Percentiles rank a stretch among this genome's conserved stretches.
Conservation (phyloP, 2,888 invertebrate species). For the Phyto melanocephala region DNA sequence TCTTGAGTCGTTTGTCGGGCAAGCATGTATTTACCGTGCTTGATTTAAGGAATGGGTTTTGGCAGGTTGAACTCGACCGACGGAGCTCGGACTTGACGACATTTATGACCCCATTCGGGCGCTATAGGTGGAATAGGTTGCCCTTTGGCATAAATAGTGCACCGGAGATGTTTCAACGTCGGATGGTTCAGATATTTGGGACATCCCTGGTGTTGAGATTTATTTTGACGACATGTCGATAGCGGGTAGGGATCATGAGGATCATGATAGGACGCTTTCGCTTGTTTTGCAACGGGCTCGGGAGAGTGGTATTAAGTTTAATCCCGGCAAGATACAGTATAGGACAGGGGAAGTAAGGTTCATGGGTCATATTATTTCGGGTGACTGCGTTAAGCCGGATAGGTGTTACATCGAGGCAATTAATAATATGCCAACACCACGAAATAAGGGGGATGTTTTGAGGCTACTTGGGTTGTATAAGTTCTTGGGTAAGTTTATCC, state of each 20-base stretch:
- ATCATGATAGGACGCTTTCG: slow-evolving; percentile 29
- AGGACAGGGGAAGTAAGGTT: slow-evolving; percentile 37
- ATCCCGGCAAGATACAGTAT: slow-evolving; percentile 51
- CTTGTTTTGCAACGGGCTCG: slow-evolving; percentile 47
- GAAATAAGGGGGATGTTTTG: background rate
- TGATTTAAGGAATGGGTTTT: slow-evolving; percentile 48
- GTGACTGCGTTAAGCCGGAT: slow-evolving; percentile 26
- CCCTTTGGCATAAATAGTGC: slow-evolving; percentile 72
- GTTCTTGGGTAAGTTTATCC: background rate
- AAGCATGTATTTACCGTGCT: slow-evolving; percentile 54
- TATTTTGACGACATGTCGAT: slow-evolving; percentile 74
- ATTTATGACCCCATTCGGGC: slow-evolving; percentile 59
- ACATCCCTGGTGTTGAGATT: slow-evolving; percentile 71
- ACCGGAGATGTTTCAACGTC: slow-evolving; percentile 72
- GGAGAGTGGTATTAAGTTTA: slow-evolving; percentile 35
- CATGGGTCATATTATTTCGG: slow-evolving; percentile 43
- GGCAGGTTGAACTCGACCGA: slow-evolving; percentile 46
- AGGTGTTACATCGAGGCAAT: slow-evolving; percentile 1
- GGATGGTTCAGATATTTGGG: slow-evolving; percentile 70
- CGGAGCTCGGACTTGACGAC: slow-evolving; percentile 54
- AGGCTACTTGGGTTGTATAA: background rate
- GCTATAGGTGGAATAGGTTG: slow-evolving; percentile 70
- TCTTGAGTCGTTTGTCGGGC: slow-evolving; percentile 36
- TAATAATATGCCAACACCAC: background rate
- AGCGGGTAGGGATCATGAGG: background rate